phyloP scores from a whole-genome alignment of 2,888 invertebrate genomes.

The Mimumesa dahlbomi region DNA sequence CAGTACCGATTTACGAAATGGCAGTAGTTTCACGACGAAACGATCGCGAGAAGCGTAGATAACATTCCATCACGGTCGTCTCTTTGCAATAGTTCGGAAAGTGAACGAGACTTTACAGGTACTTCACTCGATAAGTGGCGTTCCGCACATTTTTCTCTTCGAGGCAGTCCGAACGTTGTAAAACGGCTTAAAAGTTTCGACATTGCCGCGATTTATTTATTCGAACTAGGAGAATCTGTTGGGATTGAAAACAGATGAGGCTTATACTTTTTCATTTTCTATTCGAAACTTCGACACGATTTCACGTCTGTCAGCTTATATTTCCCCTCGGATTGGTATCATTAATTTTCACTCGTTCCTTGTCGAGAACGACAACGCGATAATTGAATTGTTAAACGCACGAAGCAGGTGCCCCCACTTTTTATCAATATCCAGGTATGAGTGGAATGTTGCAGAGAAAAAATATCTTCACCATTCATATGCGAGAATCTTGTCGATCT shows the following conservation, averaged over 20 bases:
- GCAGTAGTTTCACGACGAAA: conserved; percentile 14
- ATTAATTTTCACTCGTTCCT: not conserved
- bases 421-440: no score
- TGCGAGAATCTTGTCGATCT: no score
- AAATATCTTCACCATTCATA: no score
- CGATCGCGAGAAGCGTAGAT: conserved; percentile 38
- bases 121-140: conserved; percentile 73
- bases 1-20: conserved; percentile 32
- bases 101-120: conserved; percentile 70
- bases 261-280: conserved; percentile 26
- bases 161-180: conserved; percentile 57
- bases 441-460: no score
- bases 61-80: conserved; percentile 45
- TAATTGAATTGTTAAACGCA: no score
- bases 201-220: conserved; percentile 67
- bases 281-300: conserved; percentile 8
- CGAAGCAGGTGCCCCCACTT: no score
- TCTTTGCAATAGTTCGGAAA: conserved; percentile 38
- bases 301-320: not conserved
- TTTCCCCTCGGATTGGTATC: no score
- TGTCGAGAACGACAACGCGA: no score
- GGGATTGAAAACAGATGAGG: conserved; percentile 35
- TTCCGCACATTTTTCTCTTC: conserved; percentile 53
- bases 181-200: conserved; percentile 71
- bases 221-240: conserved; percentile 48